Base-by-base conservation (phyloP, 2,888 invertebrate genomes). In the Orthosia gothica region DNA sequence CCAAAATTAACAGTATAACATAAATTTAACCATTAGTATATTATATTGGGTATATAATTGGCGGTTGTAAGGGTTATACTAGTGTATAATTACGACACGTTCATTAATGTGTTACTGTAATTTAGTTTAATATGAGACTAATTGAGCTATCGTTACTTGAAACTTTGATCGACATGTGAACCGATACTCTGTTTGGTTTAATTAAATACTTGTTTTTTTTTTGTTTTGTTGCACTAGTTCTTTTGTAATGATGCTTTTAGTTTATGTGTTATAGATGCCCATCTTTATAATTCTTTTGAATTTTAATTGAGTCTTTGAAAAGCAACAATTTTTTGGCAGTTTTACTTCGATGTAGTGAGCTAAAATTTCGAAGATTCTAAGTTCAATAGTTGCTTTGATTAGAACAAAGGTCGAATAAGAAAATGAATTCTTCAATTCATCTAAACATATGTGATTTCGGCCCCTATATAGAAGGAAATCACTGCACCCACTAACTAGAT, bases 71-170 rank as follows among this genome's bases (percentile, higher is more conserved):
- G 80, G 70, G 69, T 77, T 79, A 81, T 89, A 87, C 88, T 89
- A 87, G 88, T 76, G 82, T 86, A 81, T 90, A 91, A 91, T 91
- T 91, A 91, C 74, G 83, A 85, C 84, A 86, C 81, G 79, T 79
- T 89, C 86, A 90, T 91, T 90, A 90, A 90, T 88, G 87, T 86
- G 86, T 91, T 90, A 88, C 89, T 87, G 87, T 91, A 90, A 91
- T 90, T 90, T 89, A 82, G 86, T 84, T 84, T 89, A 88, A 91
- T 91, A 89, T 75, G 69, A 83, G 74, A 83, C 89, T 91, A 89
- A 91, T 91, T 87, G 90, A 91, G 90, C 89, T 86, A 89, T 91
- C 86, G 81, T 78, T 81, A 74, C 76, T 80, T 62, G 81, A 79
- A 69, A 70, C 81, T 82, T 79, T 88, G 90, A 89, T 89, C 82